Evolutionary conservation across 1,140 invertebrate genomes (phyloP).

Genomic region (Drosophila ercepeae): DNA sequence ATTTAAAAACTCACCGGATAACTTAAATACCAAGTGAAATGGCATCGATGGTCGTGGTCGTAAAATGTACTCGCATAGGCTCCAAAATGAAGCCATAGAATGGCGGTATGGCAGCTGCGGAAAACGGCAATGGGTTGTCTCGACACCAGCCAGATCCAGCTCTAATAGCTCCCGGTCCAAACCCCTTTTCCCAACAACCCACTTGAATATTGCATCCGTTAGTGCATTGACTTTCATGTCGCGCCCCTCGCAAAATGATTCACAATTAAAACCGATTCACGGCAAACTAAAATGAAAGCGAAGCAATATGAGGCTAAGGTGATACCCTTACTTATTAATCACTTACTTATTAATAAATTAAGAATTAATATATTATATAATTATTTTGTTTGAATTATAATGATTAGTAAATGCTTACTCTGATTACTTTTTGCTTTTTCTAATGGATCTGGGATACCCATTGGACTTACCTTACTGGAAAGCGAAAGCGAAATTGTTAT

Average conservation of each 20-base stretch:
- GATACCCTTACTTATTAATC: no score
- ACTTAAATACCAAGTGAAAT: conserved; percentile 8
- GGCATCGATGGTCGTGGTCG: conserved; percentile 33
- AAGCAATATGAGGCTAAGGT: background rate
- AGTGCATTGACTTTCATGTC: conserved; percentile 45
- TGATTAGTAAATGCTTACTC: no score
- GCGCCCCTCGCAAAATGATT: conserved; percentile 56
- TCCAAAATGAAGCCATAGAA: conserved; percentile 62
- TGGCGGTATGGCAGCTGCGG: conserved; percentile 30
- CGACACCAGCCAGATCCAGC: conserved; percentile 29
- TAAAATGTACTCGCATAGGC: conserved; percentile 25
- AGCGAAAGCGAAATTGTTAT: conserved; percentile 74
- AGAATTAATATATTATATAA: background rate
- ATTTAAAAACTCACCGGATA: background rate
- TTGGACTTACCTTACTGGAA: conserved; percentile 51
- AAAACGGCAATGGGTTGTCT: conserved; percentile 32
- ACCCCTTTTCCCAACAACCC: background rate
- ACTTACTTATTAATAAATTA: no score
- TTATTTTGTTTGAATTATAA: background rate
- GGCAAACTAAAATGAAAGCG: conserved; percentile 3
- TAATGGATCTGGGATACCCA: conserved; percentile 14
- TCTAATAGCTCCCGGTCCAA: conserved; percentile 25
- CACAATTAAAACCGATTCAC: conserved; percentile 64
- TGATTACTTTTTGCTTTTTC: no score
- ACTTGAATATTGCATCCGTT: conserved; percentile 56